Conservation (phyloP, 2,113 vertebrate genomes). For the Bujurquina vittata region DNA sequence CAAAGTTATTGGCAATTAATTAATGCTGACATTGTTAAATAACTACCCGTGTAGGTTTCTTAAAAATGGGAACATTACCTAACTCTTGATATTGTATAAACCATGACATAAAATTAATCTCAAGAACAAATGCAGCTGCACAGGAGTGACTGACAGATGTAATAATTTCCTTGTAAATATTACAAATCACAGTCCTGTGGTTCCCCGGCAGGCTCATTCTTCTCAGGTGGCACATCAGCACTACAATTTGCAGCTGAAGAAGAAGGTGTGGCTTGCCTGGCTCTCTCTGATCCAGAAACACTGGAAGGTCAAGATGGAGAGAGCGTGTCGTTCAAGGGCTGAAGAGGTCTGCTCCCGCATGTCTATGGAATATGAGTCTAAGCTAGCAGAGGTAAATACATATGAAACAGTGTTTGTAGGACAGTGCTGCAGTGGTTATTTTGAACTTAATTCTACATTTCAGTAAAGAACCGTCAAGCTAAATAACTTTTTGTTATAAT, state of each 20-base stretch:
- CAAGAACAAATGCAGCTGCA: conserved; percentile 15
- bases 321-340: conserved; percentile 88
- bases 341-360: conserved; percentile 91
- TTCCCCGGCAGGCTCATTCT: conserved; percentile 79
- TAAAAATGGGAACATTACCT: background rate
- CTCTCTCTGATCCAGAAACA: conserved; percentile 78
- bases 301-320: conserved; percentile 89
- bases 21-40: background rate
- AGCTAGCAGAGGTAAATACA: conserved; percentile 84
- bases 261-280: conserved; percentile 90
- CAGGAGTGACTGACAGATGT: conserved; percentile 18
- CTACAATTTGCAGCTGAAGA: conserved; percentile 85
- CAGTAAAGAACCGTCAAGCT: background rate
- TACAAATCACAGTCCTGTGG: conserved; percentile 34
- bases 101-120: background rate
- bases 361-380: conserved; percentile 87
- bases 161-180: conserved; percentile 39
- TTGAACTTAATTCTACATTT: background rate
- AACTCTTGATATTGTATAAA: conserved; percentile 2
- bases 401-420: background rate
- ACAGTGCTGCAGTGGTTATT: background rate
- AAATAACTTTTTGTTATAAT: background rate
- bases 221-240: conserved; percentile 83
- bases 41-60: background rate
- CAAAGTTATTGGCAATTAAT: too few species aligned